phyloP scores from a whole-genome alignment of 2,888 invertebrate genomes.

The Rhorus exstirpatorius region DNA sequence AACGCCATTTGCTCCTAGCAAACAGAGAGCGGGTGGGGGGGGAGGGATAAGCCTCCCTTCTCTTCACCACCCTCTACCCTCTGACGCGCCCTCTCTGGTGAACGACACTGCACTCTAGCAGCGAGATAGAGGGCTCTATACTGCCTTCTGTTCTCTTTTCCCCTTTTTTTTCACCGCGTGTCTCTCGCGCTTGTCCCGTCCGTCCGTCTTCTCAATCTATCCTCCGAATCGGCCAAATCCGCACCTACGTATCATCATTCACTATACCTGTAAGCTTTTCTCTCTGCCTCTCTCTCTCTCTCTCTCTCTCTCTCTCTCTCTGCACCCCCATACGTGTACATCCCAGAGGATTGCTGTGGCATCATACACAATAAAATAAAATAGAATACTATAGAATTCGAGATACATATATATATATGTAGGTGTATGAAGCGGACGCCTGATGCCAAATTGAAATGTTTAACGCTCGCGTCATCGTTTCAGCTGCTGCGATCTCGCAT shows the following conservation, averaged over 20 bases:
- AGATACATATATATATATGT: slow-evolving; percentile 63
- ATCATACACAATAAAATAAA: slow-evolving; percentile 56
- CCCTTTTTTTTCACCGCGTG: slow-evolving; percentile 65
- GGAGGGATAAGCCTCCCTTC: slow-evolving; percentile 81
- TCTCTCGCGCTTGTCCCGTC: slow-evolving; percentile 26
- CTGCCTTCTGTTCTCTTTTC: slow-evolving; percentile 13
- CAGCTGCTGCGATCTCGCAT: slow-evolving; percentile 72
- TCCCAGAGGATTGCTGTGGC: neutral
- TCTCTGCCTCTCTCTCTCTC: slow-evolving; percentile 64
- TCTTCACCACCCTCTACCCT: slow-evolving; percentile 69
- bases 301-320: slow-evolving; percentile 34
- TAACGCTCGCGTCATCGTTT: slow-evolving; percentile 81
- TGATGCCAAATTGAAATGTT: slow-evolving; percentile 87
- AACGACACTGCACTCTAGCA: slow-evolving; percentile 40
- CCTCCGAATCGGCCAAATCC: slow-evolving; percentile 38
- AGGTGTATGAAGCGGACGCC: slow-evolving; percentile 60
- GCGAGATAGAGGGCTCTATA: slow-evolving; percentile 14
- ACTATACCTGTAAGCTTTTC: slow-evolving; percentile 61
- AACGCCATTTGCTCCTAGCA: slow-evolving; percentile 87
- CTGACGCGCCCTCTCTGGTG: slow-evolving; percentile 26
- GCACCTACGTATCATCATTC: slow-evolving; percentile 28
- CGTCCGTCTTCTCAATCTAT: slow-evolving; percentile 40
- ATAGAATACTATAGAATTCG: slow-evolving; percentile 51
- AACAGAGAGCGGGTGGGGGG: slow-evolving; percentile 79
- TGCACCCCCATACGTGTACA: slow-evolving; percentile 15